Conservation (phyloP, 2,113 vertebrate genomes). For the Lipotes vexillifer region DNA sequence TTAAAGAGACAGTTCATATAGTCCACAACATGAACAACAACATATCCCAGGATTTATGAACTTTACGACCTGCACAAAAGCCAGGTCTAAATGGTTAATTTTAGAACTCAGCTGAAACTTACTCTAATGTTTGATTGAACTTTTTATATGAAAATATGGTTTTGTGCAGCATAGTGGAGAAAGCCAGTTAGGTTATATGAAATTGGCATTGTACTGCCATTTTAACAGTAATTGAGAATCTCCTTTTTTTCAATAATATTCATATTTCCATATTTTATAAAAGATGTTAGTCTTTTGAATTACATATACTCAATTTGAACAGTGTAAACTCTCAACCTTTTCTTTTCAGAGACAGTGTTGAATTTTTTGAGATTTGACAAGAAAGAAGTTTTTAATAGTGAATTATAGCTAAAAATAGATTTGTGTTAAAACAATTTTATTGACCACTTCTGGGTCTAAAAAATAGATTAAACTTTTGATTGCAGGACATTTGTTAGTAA, state of each 20-base stretch:
- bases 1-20: not conserved
- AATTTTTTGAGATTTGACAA: slow-evolving; percentile 30
- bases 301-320: slow-evolving; percentile 6
- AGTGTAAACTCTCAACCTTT: not conserved
- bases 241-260: not conserved
- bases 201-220: not conserved
- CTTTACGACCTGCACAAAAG: not conserved
- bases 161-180: not conserved
- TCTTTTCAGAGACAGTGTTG: slow-evolving; percentile 7
- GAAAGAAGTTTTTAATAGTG: slow-evolving; percentile 21
- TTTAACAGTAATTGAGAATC: slow-evolving; percentile 26
- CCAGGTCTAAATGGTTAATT: not conserved
- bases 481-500: slow-evolving; percentile 67
- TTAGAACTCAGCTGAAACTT: not conserved
- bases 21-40: not conserved
- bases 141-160: not conserved
- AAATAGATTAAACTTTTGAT: slow-evolving; percentile 62
- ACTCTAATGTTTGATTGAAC: slow-evolving; percentile 24
- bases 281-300: slow-evolving; percentile 22
- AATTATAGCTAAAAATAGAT: slow-evolving; percentile 42
- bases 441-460: slow-evolving; percentile 40
- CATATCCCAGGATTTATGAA: not conserved
- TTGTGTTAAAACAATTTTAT: slow-evolving; percentile 62
- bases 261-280: slow-evolving; percentile 39
- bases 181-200: not conserved